These are phyloP conservation scores for Sylvicola fuscatus DNA, from an alignment of 2,888 invertebrate species.

Conservation along the genomic window DNA sequence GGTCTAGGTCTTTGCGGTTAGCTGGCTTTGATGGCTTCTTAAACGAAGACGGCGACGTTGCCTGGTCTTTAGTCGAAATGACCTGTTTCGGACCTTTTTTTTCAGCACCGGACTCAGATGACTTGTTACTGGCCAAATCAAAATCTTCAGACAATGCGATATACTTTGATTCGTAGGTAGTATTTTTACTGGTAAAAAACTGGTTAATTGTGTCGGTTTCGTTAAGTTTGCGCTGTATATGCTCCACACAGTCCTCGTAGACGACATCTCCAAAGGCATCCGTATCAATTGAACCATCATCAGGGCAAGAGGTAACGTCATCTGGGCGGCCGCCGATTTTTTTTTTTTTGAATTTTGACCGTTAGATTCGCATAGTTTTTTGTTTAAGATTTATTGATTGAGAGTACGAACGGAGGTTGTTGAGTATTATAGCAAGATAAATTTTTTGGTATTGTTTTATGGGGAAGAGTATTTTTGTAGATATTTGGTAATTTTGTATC, in stretches of 20 bases:
- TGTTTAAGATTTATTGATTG: too few relatives aligned
- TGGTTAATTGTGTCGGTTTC: background rate
- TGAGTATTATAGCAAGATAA: too few relatives aligned
- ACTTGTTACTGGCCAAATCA: constrained; percentile 2
- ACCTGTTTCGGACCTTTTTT: too few relatives aligned
- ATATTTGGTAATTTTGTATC: background rate
- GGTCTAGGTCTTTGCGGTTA: too few relatives aligned
- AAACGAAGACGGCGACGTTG: too few relatives aligned
- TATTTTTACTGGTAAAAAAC: background rate
- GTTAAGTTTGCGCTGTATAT: background rate
- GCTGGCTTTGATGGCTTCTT: too few relatives aligned
- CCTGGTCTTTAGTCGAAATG: too few relatives aligned
- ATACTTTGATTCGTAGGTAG: background rate
- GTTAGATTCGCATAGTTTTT: too few relatives aligned
- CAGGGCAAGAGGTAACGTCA: constrained; percentile 2
- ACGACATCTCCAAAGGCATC: background rate
- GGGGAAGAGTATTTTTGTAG: constrained; percentile 1
- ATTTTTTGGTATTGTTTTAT: too few relatives aligned
- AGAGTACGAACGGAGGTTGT: too few relatives aligned
- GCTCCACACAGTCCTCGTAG: constrained; percentile 1
- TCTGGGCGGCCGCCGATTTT: too few relatives aligned
- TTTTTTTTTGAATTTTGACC: too few relatives aligned
- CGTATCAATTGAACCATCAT: constrained; percentile 8
- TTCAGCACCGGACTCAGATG: background rate
- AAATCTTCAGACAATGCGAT: background rate